Base-by-base conservation (phyloP, 64 coral and sea anemone species). In the Actinia equina region DNA sequence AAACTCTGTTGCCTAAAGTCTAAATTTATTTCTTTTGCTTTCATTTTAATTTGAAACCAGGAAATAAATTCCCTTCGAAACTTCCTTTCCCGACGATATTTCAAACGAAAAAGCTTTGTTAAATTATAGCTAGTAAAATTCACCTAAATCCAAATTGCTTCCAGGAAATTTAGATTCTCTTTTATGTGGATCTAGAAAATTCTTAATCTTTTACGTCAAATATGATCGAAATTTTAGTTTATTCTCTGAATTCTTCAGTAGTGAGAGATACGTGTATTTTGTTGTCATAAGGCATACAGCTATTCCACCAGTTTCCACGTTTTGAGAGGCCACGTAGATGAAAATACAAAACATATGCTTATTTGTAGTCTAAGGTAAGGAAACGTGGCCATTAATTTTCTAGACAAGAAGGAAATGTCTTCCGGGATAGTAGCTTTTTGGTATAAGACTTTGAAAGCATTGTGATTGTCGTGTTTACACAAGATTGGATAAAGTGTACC, bases 301-400 rank as follows among this genome's bases (percentile, higher is more conserved):
- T 74, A 37, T 27, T 74, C 69, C 69, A 74, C 27, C 69, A 74
- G 69, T 74, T 74, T 74, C 69, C 69, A 74, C 69, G 69, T 74
- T 74, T 30, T 74, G 25, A 74, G 11, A 57, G 13, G 69, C 69
- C 69, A 74, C 69, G 69, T 74, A 74, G n/a, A 30, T 74, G 22
- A 74, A 74, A 74, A 74, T 74, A 74, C 26, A 27, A 74, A 74
- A 41, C 26, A 74, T 41, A 8, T 41, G 20, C 60, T 65, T 60
- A 60, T 60, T 60, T 20, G 2, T 30, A 14, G 4, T 11, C 20
- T 41, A n/a, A 37, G 69, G 2, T 74, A 41, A 74, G 69, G 69
- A 74, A 74, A 74, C 69, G 69, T 74, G 69, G 69, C 27, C 27
- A 13, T 74, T 37, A 37, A 37, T 37, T 41, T 74, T 41, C 26